Percentiles rank a stretch among this genome's conserved stretches.
Evolutionary conservation across 1,140 invertebrate genomes (phyloP).

Genomic region (Odontomachus brunneus): DNA sequence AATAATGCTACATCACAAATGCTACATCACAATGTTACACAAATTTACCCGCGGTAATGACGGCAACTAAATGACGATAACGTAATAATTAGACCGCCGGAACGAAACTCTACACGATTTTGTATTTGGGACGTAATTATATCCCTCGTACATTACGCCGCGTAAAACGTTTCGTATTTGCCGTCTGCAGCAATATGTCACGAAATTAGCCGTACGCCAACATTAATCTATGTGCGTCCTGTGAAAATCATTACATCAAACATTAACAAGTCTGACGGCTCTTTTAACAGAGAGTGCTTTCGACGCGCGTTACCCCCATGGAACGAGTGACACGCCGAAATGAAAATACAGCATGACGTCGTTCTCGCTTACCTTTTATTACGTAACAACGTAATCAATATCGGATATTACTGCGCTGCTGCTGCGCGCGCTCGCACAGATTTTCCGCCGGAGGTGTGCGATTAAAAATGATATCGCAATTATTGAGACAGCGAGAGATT

Average conservation of each 20-base stretch:
- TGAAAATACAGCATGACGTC: conserved; percentile 16
- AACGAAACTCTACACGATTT: not conserved
- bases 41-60: not conserved
- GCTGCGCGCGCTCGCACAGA: not conserved
- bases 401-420: not conserved
- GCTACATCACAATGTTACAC: not conserved
- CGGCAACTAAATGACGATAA: conserved; percentile 2
- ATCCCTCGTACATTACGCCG: conserved; percentile 21
- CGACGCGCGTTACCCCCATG: conserved; percentile 42
- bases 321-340: conserved; percentile 52
- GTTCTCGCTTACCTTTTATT: conserved; percentile 28
- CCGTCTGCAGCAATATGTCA: conserved; percentile 14
- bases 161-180: conserved; percentile 34
- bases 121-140: conserved; percentile 13
- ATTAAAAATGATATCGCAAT: conserved; percentile 18
- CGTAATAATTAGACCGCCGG: not conserved
- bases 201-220: conserved; percentile 42
- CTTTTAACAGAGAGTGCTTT: conserved; percentile 53
- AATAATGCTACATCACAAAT: too few species aligned
- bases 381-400: conserved; percentile 33
- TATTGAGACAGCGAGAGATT: conserved; percentile 24
- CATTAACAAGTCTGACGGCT: conserved; percentile 59
- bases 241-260: conserved; percentile 56
- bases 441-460: conserved; percentile 17
- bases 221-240: conserved; percentile 45